A percentile compares a stretch with the other conserved stretches of the same genome.
phyloP scores from a whole-genome alignment of 2,113 vertebrate species.

The Ammospiza nelsoni region DNA sequence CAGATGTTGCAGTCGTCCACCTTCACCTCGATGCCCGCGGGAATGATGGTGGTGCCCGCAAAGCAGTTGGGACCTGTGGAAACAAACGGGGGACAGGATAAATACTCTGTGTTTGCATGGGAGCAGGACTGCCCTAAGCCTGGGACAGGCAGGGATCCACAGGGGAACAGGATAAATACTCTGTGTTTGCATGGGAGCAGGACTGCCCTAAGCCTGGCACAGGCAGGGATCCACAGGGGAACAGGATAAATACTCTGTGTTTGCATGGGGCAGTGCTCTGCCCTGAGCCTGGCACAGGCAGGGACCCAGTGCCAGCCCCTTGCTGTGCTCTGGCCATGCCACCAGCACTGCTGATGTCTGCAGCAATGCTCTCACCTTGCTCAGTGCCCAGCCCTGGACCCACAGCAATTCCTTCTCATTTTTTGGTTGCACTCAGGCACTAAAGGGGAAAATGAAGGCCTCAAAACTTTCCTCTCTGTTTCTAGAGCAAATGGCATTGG shows the following conservation, averaged over 20 bases:
- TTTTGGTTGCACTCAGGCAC: background rate
- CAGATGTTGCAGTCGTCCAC: constrained; percentile 99
- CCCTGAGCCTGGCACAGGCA: background rate
- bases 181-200: background rate
- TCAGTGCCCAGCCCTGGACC: background rate
- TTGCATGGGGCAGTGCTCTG: background rate
- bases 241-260: background rate
- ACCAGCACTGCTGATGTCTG: fast-evolving
- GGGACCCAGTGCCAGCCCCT: background rate
- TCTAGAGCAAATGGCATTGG: background rate
- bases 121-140: background rate
- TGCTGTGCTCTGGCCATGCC: fast-evolving
- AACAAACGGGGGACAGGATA: background rate
- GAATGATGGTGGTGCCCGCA: constrained; percentile 97
- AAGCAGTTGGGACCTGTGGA: constrained; percentile 98
- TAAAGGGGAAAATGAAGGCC: background rate
- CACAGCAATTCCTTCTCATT: background rate
- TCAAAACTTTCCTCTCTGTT: background rate
- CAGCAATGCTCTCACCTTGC: background rate
- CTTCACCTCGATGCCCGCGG: constrained; percentile 98
- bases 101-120: fast-evolving
- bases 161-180: background rate
- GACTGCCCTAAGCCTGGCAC: background rate
- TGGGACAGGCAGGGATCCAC: background rate
- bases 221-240: background rate